These are phyloP conservation scores for Endotricha flammealis DNA, from an alignment of 2,888 invertebrate species.

Conservation along the genomic window DNA sequence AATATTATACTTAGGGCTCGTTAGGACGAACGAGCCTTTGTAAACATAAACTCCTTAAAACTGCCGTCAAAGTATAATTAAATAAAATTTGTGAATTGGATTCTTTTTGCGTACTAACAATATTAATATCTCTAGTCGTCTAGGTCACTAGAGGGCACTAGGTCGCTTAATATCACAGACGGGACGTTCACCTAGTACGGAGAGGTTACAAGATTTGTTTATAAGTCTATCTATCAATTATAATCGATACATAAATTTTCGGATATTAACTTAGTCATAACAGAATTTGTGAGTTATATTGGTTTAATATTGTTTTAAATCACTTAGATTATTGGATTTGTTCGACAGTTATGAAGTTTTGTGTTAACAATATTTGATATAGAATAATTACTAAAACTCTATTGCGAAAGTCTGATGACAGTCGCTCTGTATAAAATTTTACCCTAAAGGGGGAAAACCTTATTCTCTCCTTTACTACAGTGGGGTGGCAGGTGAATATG, in stretches of 20 bases:
- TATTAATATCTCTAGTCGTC: background rate
- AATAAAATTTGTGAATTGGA: background rate
- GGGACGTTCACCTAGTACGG: background rate
- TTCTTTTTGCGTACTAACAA: too few relatives aligned
- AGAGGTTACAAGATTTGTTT: background rate
- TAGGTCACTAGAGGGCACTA: conserved; percentile 1
- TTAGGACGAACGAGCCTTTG: too few relatives aligned
- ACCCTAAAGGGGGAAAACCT: too few relatives aligned
- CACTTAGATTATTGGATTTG: background rate
- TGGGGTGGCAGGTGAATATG: too few relatives aligned
- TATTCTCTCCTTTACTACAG: too few relatives aligned
- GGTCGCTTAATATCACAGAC: background rate
- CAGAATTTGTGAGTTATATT: background rate
- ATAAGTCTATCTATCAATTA: background rate
- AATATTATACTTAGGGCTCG: too few relatives aligned
- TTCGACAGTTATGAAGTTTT: background rate
- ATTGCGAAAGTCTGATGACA: too few relatives aligned
- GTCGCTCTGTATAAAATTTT: too few relatives aligned
- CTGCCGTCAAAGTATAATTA: too few relatives aligned
- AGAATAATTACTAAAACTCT: too few relatives aligned
- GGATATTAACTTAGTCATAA: background rate
- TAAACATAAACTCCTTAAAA: too few relatives aligned
- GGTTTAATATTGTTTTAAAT: background rate
- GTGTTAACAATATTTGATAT: too few relatives aligned
- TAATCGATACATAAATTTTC: background rate